These are phyloP conservation scores for Notodromas monacha DNA, from an alignment of 2,888 invertebrate species.

Conservation along the genomic window DNA sequence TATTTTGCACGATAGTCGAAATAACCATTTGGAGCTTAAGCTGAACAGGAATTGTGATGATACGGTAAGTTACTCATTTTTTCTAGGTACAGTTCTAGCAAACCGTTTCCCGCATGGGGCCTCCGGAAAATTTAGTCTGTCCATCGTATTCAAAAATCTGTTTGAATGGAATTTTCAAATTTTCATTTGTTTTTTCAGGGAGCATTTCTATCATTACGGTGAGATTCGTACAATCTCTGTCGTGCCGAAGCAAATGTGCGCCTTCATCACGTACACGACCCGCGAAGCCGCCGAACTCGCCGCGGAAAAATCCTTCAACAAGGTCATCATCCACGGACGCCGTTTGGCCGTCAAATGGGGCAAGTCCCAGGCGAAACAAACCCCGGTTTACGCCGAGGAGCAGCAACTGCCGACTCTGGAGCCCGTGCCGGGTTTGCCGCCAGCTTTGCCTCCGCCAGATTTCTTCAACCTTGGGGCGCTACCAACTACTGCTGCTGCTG, in stretches of 20 bases:
- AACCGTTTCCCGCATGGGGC: too few relatives aligned
- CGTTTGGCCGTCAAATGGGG: slow-evolving; percentile 96
- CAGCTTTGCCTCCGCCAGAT: slow-evolving; percentile 27
- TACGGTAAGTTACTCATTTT: too few relatives aligned
- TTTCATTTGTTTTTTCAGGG: slow-evolving; percentile 27
- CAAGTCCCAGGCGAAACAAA: slow-evolving; percentile 45
- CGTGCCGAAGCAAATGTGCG: slow-evolving; percentile 72
- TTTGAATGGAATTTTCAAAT: too few relatives aligned
- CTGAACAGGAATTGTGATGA: too few relatives aligned
- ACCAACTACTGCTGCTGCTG: slow-evolving; percentile 9
- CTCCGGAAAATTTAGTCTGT: too few relatives aligned
- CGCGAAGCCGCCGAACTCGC: slow-evolving; percentile 66
- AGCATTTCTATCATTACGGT: slow-evolving; percentile 93
- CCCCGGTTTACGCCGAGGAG: slow-evolving; percentile 10
- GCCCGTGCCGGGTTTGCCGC: slow-evolving; percentile 42
- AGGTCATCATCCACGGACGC: slow-evolving; percentile 42
- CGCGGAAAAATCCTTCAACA: slow-evolving; percentile 80
- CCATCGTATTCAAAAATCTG: too few relatives aligned
- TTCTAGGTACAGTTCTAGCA: too few relatives aligned
- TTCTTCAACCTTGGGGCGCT: slow-evolving; percentile 27
- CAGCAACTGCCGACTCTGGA: slow-evolving; percentile 19
- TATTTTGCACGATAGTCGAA: too few relatives aligned
- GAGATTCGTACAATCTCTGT: slow-evolving; percentile 78
- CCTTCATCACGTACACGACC: slow-evolving; percentile 81
- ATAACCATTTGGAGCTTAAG: too few relatives aligned